These are phyloP conservation scores for Melipona bicolor DNA, from an alignment of 2,888 invertebrate species.

Conservation along the genomic window DNA sequence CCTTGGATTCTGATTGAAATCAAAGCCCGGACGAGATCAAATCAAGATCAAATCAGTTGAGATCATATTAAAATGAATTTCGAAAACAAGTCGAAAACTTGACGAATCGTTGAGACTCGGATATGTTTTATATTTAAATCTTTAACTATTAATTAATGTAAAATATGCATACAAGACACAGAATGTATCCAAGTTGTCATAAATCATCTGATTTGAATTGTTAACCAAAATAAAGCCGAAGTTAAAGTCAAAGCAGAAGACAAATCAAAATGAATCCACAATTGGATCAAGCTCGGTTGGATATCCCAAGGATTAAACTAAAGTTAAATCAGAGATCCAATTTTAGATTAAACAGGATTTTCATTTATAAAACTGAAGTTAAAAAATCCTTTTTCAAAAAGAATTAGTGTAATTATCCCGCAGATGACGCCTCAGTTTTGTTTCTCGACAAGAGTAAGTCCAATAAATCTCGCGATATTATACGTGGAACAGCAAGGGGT, in stretches of 20 bases:
- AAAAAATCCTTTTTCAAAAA: too few relatives aligned
- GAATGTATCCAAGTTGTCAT: too few relatives aligned
- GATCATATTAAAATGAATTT: background rate
- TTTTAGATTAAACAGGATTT: too few relatives aligned
- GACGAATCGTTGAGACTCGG: background rate
- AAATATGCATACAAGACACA: background rate
- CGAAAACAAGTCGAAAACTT: background rate
- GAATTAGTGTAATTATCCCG: background rate
- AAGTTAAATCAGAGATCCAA: too few relatives aligned
- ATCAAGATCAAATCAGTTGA: background rate
- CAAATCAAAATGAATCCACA: too few relatives aligned
- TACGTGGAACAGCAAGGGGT: slow-evolving; percentile 9
- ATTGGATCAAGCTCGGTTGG: too few relatives aligned
- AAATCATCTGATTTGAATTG: too few relatives aligned
- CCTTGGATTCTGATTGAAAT: background rate
- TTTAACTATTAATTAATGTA: background rate
- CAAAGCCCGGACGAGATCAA: background rate
- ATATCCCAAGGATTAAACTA: too few relatives aligned
- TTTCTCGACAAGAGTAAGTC: slow-evolving; percentile 43
- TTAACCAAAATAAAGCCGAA: too few relatives aligned
- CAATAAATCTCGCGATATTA: slow-evolving; percentile 52
- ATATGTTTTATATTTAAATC: background rate
- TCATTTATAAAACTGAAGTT: too few relatives aligned
- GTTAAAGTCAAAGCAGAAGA: too few relatives aligned
- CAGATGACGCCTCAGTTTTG: background rate